These are phyloP conservation scores for Siphamia tubifer DNA, from an alignment of 2,113 vertebrate genomes.

Conservation along the genomic window DNA sequence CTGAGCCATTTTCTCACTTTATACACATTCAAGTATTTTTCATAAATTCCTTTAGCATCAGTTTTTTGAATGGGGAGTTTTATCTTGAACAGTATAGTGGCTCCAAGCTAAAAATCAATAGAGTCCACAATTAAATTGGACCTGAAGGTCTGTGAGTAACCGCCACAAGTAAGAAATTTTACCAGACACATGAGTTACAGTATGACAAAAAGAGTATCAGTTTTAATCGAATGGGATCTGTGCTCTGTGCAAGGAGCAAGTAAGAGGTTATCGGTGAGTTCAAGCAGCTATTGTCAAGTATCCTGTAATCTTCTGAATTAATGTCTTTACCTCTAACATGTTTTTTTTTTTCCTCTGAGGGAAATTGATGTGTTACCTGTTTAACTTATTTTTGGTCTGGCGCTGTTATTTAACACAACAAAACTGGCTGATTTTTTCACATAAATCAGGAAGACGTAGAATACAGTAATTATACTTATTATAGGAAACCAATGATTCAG, in stretches of 20 bases:
- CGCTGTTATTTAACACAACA: neutral
- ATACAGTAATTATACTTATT: too few species aligned
- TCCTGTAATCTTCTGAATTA: neutral
- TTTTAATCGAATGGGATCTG: neutral
- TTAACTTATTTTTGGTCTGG: neutral
- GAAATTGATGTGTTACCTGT: too few species aligned
- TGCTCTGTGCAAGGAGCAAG: slow-evolving; percentile 1
- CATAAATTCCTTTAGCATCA: neutral
- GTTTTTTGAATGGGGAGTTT: neutral
- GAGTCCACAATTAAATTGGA: too few species aligned
- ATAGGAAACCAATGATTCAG: too few species aligned
- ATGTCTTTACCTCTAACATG: neutral
- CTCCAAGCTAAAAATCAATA: neutral
- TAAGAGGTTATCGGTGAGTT: slow-evolving; percentile 32
- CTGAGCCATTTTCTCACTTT: neutral
- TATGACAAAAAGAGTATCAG: neutral
- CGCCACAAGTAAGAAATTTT: neutral
- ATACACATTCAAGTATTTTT: too few species aligned
- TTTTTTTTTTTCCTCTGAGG: neutral
- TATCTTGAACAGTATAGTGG: neutral
- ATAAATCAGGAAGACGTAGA: too few species aligned
- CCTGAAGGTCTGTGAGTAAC: neutral
- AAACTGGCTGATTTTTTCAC: too few species aligned
- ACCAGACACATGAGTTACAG: neutral
- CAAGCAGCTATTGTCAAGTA: slow-evolving; percentile 10